These are phyloP conservation scores for Calonectris borealis DNA, from an alignment of 2,113 vertebrate species.

Conservation along the genomic window DNA sequence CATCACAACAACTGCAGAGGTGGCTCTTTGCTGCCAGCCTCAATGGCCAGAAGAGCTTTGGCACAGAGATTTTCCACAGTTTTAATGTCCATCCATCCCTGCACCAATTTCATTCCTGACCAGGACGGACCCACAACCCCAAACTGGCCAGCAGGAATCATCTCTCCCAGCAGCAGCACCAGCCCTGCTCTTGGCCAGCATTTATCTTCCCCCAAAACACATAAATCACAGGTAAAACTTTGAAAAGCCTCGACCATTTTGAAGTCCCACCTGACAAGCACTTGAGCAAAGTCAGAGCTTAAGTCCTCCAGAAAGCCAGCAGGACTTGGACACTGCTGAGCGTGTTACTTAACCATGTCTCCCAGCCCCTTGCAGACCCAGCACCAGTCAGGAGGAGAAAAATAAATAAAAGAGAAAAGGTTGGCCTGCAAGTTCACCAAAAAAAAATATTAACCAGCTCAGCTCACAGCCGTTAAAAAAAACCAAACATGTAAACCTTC, in stretches of 20 bases:
- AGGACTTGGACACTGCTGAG: neutral
- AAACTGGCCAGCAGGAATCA: neutral
- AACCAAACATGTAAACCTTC: neutral
- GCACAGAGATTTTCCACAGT: neutral
- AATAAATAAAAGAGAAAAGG: neutral
- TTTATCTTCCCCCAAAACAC: neutral
- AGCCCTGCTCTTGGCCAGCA: neutral
- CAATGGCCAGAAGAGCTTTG: neutral
- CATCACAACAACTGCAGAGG: neutral
- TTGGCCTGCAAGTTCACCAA: neutral
- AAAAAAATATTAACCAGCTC: neutral
- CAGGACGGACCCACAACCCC: fast-evolving
- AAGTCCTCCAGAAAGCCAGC: neutral
- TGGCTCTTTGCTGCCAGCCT: neutral
- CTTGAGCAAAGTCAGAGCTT: neutral
- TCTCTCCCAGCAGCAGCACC: neutral
- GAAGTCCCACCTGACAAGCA: neutral
- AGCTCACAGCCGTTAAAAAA: neutral
- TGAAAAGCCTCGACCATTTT: fast-evolving
- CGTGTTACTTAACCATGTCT: neutral
- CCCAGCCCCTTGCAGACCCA: neutral
- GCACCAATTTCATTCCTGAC: neutral
- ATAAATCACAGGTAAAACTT: neutral
- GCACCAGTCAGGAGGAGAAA: neutral
- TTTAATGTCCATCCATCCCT: neutral